Conservation (phyloP, 2,113 vertebrate species). For the Spea bombifrons region DNA sequence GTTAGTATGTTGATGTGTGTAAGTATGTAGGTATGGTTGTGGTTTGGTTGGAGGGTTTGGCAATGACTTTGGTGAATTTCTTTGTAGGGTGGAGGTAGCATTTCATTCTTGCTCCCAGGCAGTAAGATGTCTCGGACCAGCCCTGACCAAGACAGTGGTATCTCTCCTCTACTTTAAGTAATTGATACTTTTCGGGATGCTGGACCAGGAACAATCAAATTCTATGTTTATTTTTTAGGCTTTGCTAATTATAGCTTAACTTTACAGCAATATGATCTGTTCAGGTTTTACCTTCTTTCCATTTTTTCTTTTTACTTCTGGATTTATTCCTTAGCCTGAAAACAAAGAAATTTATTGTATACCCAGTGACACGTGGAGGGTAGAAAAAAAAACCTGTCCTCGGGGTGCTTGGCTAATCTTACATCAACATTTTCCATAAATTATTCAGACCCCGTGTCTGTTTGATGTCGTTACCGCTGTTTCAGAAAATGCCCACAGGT, state of each 20-base stretch:
- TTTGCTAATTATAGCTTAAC: slow-evolving; percentile 7
- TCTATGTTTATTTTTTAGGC: background rate
- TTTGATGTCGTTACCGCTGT: slow-evolving; percentile 26
- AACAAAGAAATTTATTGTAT: slow-evolving; percentile 24
- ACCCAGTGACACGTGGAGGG: slow-evolving; percentile 17
- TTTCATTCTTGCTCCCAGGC: too few relatives aligned
- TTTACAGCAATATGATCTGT: background rate
- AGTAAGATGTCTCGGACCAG: too few relatives aligned
- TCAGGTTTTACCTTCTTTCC: slow-evolving; percentile 5
- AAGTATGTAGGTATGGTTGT: too few relatives aligned
- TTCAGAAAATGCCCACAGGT: slow-evolving; percentile 9
- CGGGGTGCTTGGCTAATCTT: slow-evolving; percentile 32
- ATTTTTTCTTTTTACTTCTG: slow-evolving; percentile 27
- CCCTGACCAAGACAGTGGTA: background rate
- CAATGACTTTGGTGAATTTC: too few relatives aligned
- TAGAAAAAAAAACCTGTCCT: slow-evolving; percentile 20
- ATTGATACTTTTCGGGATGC: background rate
- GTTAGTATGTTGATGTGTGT: too few relatives aligned
- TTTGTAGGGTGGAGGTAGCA: too few relatives aligned
- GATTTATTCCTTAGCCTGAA: slow-evolving; percentile 2
- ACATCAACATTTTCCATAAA: slow-evolving; percentile 39
- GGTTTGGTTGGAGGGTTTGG: too few relatives aligned
- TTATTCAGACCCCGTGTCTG: slow-evolving; percentile 37
- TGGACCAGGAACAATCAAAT: background rate
- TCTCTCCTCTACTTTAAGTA: background rate